Conservation (phyloP, 2,888 invertebrate species). For the Cataglyphis cursor region DNA sequence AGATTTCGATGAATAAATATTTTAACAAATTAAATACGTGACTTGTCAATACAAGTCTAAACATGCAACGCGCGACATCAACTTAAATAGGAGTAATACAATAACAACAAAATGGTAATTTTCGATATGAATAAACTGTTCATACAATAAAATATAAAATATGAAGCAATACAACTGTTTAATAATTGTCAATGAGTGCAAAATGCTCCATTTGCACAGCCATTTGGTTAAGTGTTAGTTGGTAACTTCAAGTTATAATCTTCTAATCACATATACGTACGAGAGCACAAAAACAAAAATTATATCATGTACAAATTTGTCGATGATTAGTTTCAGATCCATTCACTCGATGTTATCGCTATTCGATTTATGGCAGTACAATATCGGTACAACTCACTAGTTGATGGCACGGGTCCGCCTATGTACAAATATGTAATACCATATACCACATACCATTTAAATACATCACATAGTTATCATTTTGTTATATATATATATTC, state of each 20-base stretch:
- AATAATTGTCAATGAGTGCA: slow-evolving; percentile 54
- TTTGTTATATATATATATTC: slow-evolving; percentile 82
- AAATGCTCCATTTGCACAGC: slow-evolving; percentile 58
- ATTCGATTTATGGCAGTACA: slow-evolving; percentile 76
- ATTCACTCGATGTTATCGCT: slow-evolving; percentile 67
- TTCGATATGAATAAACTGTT: slow-evolving; percentile 43
- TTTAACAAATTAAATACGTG: slow-evolving; percentile 38
- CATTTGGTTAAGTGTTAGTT: slow-evolving; percentile 55
- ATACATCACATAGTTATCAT: slow-evolving; percentile 86
- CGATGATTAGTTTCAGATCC: slow-evolving; percentile 59
- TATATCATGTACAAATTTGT: slow-evolving; percentile 51
- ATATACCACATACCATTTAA: slow-evolving; percentile 86
- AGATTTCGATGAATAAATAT: slow-evolving; percentile 29
- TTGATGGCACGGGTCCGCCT: slow-evolving; percentile 86
- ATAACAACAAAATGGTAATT: slow-evolving; percentile 51
- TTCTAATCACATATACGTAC: slow-evolving; percentile 54
- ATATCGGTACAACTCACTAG: slow-evolving; percentile 86
- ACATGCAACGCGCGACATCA: slow-evolving; percentile 15
- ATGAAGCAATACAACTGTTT: slow-evolving; percentile 51
- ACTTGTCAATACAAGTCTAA: slow-evolving; percentile 26
- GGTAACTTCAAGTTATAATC: slow-evolving; percentile 56
- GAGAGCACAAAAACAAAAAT: slow-evolving; percentile 56
- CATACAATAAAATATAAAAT: slow-evolving; percentile 54
- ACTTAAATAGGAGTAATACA: slow-evolving; percentile 44
- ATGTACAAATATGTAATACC: slow-evolving; percentile 86